Evolutionary conservation across 2,888 invertebrate species (phyloP).

Genomic region (Troglohyphantes excavatus): DNA sequence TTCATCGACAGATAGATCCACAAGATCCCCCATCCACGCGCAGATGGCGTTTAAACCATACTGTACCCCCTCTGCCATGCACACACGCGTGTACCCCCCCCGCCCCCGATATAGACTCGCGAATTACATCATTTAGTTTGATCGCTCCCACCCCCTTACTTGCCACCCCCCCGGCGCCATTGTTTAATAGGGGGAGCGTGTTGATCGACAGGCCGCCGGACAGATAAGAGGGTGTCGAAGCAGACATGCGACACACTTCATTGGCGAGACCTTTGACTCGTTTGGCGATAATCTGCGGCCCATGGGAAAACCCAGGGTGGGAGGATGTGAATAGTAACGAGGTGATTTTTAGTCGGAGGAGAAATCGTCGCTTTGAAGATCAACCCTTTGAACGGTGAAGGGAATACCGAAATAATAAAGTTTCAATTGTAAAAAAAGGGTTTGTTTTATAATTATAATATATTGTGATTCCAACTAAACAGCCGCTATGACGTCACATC

Average conservation of each 20-base stretch:
- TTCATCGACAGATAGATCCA: constrained; percentile 58
- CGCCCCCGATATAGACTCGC: constrained; percentile 54
- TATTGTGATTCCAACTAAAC: too few species aligned
- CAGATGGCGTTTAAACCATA: constrained; percentile 69
- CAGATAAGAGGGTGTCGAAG: constrained; percentile 23
- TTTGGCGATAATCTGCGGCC: constrained; percentile 20
- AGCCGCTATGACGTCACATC: too few species aligned
- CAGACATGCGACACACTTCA: constrained; percentile 11
- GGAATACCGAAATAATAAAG: too few species aligned
- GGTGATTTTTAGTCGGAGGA: background rate
- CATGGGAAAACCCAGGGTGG: constrained; percentile 5
- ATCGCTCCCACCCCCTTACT: background rate
- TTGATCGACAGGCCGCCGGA: constrained; percentile 4
- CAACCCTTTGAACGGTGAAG: too few species aligned
- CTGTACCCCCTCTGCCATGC: constrained; percentile 3
- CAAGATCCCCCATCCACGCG: constrained; percentile 5
- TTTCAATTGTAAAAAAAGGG: too few species aligned
- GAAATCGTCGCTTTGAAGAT: background rate
- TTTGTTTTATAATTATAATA: too few species aligned
- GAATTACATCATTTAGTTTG: constrained; percentile 77
- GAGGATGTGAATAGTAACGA: background rate
- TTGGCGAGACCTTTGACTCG: constrained; percentile 4
- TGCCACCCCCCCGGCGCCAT: too few species aligned
- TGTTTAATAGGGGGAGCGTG: constrained; percentile 60
- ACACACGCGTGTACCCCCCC: constrained; percentile 26